Percentiles rank a stretch among this genome's conserved stretches.
Evolutionary conservation across 2,888 invertebrate genomes (phyloP).

Genomic region (Himalopsyche anomala): DNA sequence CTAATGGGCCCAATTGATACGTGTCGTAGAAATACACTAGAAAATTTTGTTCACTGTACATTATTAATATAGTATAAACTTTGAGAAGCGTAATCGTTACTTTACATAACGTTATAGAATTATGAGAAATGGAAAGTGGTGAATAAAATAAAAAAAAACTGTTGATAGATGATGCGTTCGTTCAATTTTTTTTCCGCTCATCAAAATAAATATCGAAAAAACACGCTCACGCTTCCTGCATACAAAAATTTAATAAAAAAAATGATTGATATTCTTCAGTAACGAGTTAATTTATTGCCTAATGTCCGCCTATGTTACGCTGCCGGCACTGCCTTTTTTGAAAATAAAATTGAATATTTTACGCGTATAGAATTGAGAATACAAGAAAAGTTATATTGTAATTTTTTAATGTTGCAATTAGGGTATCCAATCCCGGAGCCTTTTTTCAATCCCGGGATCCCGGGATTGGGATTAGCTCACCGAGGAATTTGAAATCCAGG

Average conservation of each 20-base stretch:
- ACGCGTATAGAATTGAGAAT: too few relatives aligned
- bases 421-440: too few relatives aligned
- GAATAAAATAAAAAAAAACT: background rate
- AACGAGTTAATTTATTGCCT: constrained; percentile 5
- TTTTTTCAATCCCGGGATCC: too few relatives aligned
- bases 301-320: background rate
- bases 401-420: too few relatives aligned
- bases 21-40: too few relatives aligned
- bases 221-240: background rate
- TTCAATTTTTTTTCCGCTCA: background rate
- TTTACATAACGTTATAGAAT: background rate
- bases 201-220: background rate
- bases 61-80: background rate
- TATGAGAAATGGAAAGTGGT: background rate
- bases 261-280: background rate
- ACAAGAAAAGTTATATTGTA: too few relatives aligned
- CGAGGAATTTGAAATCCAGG: too few relatives aligned
- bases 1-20: too few relatives aligned
- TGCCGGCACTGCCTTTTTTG: background rate
- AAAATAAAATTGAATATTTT: too few relatives aligned
- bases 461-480: too few relatives aligned
- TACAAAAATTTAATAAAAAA: background rate
- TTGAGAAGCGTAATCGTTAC: background rate
- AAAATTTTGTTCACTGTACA: too few relatives aligned
- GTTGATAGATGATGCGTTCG: background rate